Evolutionary conservation across 1,140 invertebrate genomes (phyloP).

Genomic region (Venturia canescens): DNA sequence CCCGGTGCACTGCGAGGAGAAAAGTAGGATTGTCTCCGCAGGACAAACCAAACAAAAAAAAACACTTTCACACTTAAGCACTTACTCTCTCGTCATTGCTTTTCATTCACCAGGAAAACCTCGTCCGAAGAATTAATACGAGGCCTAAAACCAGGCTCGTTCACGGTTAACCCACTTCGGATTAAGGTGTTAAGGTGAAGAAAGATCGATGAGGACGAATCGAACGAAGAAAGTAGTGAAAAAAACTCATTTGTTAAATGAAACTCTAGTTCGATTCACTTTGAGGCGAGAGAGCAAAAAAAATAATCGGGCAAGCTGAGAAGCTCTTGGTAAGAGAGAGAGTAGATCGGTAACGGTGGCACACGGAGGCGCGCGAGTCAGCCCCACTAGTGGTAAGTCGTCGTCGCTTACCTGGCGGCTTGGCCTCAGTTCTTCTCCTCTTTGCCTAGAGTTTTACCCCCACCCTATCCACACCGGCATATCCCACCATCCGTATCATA

Average conservation of each 20-base stretch:
- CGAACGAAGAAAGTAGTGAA: neutral
- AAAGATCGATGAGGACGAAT: neutral
- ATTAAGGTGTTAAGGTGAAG: neutral
- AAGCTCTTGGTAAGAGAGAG: constrained; percentile 50
- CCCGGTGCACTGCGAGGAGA: too few species aligned
- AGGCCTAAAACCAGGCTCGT: neutral
- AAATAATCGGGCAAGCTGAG: neutral
- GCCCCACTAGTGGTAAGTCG: constrained; percentile 69
- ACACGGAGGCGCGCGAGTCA: constrained; percentile 70
- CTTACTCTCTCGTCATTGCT: neutral
- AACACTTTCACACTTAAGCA: too few species aligned
- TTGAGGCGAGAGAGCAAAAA: neutral
- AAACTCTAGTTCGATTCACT: neutral
- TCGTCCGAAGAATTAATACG: neutral
- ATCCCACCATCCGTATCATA: constrained; percentile 59
- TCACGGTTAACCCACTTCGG: neutral
- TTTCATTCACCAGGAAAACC: too few species aligned
- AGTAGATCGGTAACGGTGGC: constrained; percentile 62
- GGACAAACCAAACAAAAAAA: too few species aligned
- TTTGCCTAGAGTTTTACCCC: constrained; percentile 69
- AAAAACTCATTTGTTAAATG: neutral
- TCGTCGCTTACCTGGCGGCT: constrained; percentile 72
- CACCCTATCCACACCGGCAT: constrained; percentile 59
- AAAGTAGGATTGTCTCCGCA: too few species aligned
- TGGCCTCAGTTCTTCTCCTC: constrained; percentile 59